Base-by-base conservation (phyloP, 2,797 vertebrate species). In the Etheostoma perlongum region DNA sequence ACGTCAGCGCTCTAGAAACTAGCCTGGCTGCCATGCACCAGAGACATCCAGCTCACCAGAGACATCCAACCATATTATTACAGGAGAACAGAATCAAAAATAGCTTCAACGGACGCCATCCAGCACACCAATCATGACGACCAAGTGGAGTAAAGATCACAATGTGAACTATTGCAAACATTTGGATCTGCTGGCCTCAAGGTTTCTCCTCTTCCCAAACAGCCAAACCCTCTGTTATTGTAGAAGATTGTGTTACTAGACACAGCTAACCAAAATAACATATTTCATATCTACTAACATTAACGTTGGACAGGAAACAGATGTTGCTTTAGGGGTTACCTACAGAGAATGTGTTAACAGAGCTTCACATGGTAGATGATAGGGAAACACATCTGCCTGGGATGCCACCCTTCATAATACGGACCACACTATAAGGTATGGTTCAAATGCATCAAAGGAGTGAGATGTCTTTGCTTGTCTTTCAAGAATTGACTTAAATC, bases 221-320 rank as follows among this genome's bases (percentile, higher is more conserved):
- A 78, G 84, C 72, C 85, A 76, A 91, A 69, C 48, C 64, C 65
- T 47, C 66, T 94, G 90, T 94, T 95, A 85, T 93, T 93, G 82
- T 85, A 88, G 63, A 91, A 90, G 92, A 92, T 95, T 71, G n/a
- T 79, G 85, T 95, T 95, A 88, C 93, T 44, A 85, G 88, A 91
- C 91, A 76, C 78, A 68, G 87, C 92, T 79, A 93, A 93, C 91
- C 92, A 92, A 93, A 95, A 95, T 90, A 94, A 94, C 92, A 93
- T 91, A 91, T 92, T 93, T 93, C 87, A 94, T 90, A 92, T 92
- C 91, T 82, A 77, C 83, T 88, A 93, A 92, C 88, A 85, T 88
- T 94, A 92, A 94, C 86, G 85, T 93, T 92, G 91, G 93, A 93
- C 59, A 67, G 47, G 80, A 91, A 91, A 81, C 81, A 90, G 87